These are phyloP conservation scores for Gambusia holbrooki DNA, from an alignment of 2,113 vertebrate genomes.

Conservation along the genomic window DNA sequence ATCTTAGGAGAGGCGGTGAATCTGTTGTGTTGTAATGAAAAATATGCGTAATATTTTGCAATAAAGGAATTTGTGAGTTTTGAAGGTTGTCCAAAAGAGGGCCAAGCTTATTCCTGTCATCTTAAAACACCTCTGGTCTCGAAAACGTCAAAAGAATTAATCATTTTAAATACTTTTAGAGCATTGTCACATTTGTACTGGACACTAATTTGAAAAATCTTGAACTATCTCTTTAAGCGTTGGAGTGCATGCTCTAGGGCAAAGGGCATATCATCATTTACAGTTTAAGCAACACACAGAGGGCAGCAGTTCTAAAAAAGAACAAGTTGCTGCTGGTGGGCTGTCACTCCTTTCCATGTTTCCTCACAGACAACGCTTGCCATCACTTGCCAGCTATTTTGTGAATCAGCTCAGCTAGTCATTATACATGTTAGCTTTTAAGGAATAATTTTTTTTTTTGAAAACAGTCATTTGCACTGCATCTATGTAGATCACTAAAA, in stretches of 20 bases:
- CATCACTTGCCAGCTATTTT: constrained; percentile 6
- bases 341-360: constrained; percentile 36
- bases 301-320: constrained; percentile 39
- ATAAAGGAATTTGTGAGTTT: neutral
- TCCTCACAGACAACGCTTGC: constrained; percentile 34
- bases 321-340: constrained; percentile 36
- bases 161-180: neutral
- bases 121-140: neutral
- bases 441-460: too few species aligned
- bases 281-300: constrained; percentile 34
- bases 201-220: neutral
- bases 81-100: neutral
- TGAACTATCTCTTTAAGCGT: neutral
- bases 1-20: neutral
- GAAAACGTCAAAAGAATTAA: neutral
- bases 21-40: neutral
- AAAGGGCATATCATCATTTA: constrained; percentile 2
- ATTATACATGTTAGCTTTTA: neutral
- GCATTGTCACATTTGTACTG: too few species aligned
- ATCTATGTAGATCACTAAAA: neutral
- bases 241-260: neutral
- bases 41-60: neutral
- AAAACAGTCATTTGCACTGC: neutral
- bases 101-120: neutral
- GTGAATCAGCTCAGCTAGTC: neutral